Evolutionary conservation across 2,113 vertebrate genomes (phyloP).

Genomic region (Polypterus bichir): DNA sequence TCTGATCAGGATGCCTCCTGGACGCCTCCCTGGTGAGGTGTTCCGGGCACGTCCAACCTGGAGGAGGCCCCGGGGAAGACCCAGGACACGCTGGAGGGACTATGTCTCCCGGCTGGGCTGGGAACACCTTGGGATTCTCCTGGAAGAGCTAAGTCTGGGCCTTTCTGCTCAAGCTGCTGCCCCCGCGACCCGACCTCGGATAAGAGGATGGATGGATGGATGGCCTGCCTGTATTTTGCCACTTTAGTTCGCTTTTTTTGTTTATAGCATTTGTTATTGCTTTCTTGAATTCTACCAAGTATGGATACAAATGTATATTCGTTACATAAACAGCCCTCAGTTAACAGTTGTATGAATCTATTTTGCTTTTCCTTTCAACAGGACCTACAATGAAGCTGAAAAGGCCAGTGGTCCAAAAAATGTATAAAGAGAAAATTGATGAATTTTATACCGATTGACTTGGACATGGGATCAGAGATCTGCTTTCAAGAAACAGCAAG

Average conservation of each 20-base stretch:
- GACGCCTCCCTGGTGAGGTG: too few relatives aligned
- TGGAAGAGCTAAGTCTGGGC: too few relatives aligned
- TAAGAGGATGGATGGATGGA: too few relatives aligned
- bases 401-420: slow-evolving; percentile 49
- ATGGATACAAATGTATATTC: not conserved
- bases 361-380: slow-evolving; percentile 20
- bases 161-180: too few relatives aligned
- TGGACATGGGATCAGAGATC: not conserved
- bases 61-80: too few relatives aligned
- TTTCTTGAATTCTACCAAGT: not conserved
- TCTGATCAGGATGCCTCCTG: too few relatives aligned
- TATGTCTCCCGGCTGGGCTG: too few relatives aligned
- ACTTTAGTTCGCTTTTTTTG: not conserved
- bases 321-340: not conserved
- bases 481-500: too few relatives aligned
- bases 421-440: slow-evolving; percentile 49
- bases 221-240: not conserved
- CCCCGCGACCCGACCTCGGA: too few relatives aligned
- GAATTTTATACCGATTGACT: slow-evolving; percentile 35
- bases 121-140: too few relatives aligned
- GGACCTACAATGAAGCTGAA: slow-evolving; percentile 63
- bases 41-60: too few relatives aligned
- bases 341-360: not conserved
- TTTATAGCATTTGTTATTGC: not conserved
- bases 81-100: too few relatives aligned